Conservation (phyloP, 2,888 invertebrate genomes). For the Drosophila diplacantha region DNA sequence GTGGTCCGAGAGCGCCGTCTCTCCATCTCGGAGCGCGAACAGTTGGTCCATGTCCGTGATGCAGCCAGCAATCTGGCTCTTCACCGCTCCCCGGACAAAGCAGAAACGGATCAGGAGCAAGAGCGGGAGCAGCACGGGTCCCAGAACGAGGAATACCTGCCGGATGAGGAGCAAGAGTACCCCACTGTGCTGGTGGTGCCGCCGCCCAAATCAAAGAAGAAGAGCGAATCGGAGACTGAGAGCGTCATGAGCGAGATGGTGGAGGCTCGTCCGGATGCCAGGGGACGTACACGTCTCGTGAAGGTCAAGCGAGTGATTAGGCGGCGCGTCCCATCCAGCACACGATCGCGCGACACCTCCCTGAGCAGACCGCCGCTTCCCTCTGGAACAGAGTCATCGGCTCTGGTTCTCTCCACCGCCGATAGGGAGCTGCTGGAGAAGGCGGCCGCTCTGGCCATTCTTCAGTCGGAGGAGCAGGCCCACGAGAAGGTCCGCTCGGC, state of each 20-base stretch:
- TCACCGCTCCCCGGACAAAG: constrained; percentile 44
- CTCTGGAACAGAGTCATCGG: constrained; percentile 35
- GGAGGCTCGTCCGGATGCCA: constrained; percentile 73
- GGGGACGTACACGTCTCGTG: constrained; percentile 74
- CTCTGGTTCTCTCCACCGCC: constrained; percentile 46
- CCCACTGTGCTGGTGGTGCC: constrained; percentile 51
- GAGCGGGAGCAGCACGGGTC: constrained; percentile 17
- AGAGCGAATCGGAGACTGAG: constrained; percentile 44
- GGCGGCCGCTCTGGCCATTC: constrained; percentile 74
- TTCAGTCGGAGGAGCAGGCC: constrained; percentile 79
- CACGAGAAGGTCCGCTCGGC: constrained; percentile 84
- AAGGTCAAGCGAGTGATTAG: constrained; percentile 75
- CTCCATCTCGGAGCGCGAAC: constrained; percentile 75
- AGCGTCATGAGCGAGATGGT: constrained; percentile 68
- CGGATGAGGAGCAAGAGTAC: constrained; percentile 47
- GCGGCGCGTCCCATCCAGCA: constrained; percentile 73
- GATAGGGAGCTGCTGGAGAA: constrained; percentile 53
- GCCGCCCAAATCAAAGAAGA: constrained; percentile 41
- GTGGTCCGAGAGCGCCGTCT: constrained; percentile 67
- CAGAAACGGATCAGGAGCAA: constrained; percentile 20
- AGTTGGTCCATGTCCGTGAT: constrained; percentile 73
- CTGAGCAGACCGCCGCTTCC: constrained; percentile 53
- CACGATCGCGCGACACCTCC: constrained; percentile 75
- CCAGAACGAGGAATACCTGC: constrained; percentile 19
- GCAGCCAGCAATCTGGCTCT: constrained; percentile 68